These are phyloP conservation scores for Gulo gulo DNA, from an alignment of 2,113 vertebrate species.

Conservation along the genomic window DNA sequence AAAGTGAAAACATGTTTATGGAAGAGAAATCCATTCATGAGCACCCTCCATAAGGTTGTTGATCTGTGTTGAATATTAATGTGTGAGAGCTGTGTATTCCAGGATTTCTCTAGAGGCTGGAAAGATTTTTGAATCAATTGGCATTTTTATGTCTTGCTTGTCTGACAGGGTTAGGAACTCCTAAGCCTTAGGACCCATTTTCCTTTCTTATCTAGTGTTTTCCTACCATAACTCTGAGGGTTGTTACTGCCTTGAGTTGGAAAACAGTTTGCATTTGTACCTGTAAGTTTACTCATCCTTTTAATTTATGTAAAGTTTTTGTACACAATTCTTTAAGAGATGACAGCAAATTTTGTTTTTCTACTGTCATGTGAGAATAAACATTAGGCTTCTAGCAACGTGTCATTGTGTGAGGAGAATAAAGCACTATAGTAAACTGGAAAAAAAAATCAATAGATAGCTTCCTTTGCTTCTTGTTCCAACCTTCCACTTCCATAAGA, in stretches of 20 bases:
- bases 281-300: background rate
- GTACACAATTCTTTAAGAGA: background rate
- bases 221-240: conserved; percentile 62
- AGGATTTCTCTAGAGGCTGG: background rate
- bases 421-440: background rate
- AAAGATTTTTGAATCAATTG: background rate
- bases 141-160: conserved; percentile 46
- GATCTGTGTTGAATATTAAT: background rate
- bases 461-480: background rate
- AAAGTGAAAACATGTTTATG: background rate
- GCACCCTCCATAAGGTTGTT: background rate
- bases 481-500: background rate
- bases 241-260: conserved; percentile 79
- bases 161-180: conserved; percentile 69
- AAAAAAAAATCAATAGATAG: background rate
- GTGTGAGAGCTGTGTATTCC: background rate
- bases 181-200: conserved; percentile 78
- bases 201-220: conserved; percentile 51
- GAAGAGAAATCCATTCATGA: background rate
- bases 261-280: conserved; percentile 48
- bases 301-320: background rate
- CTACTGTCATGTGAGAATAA: background rate
- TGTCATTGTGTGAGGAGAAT: background rate
- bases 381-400: background rate
- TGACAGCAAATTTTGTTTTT: background rate